Evolutionary conservation across 1,140 invertebrate species (phyloP).

Genomic region (Acromyrmex heyeri): DNA sequence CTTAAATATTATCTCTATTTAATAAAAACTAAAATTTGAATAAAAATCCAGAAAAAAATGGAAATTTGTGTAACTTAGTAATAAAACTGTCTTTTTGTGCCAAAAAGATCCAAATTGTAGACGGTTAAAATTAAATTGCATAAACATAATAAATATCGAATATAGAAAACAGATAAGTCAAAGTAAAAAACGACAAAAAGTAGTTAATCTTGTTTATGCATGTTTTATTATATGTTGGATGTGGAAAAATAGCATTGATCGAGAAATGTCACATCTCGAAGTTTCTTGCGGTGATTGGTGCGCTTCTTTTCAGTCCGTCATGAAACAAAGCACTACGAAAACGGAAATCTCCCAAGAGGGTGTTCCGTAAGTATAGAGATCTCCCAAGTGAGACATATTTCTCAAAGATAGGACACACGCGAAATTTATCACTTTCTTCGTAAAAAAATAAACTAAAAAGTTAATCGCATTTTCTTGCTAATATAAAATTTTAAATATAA

Average conservation of each 20-base stretch:
- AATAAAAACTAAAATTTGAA: too few species aligned
- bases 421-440: conserved; percentile 32
- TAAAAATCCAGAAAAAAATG: too few species aligned
- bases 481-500: neutral
- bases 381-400: conserved; percentile 60
- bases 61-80: too few species aligned
- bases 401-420: conserved; percentile 33
- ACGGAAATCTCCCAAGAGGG: conserved; percentile 3
- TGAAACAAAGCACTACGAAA: conserved; percentile 57
- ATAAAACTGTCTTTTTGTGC: too few species aligned
- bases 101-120: too few species aligned
- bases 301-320: conserved; percentile 49
- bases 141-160: conserved; percentile 9
- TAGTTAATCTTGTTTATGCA: conserved; percentile 29
- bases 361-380: conserved; percentile 40
- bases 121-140: neutral
- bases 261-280: conserved; percentile 26
- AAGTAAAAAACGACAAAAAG: neutral
- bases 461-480: neutral
- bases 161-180: neutral
- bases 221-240: neutral
- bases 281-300: conserved; percentile 60
- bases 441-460: neutral
- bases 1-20: too few species aligned
- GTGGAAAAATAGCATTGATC: conserved; percentile 28